A percentile compares a stretch with the other conserved stretches of the same genome.
Conservation (phyloP, 2,888 invertebrate genomes). For the Nymphalis urticae region DNA sequence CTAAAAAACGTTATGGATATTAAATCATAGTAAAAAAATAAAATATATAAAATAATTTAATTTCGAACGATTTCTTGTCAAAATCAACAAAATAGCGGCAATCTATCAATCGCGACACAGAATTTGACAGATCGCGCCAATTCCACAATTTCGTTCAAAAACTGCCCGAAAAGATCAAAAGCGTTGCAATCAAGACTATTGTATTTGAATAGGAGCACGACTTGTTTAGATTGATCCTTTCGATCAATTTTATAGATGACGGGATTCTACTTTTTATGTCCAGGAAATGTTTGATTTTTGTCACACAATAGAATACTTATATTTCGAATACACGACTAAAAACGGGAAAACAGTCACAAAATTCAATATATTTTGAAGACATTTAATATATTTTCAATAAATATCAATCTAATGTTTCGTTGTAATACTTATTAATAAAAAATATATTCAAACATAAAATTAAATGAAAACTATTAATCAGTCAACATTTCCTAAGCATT, state of each 20-base stretch:
- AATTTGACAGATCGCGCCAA: conserved; percentile 62
- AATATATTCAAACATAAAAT: background rate
- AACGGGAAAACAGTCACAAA: background rate
- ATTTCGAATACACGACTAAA: conserved; percentile 4
- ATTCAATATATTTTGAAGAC: no score
- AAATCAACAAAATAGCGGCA: conserved; percentile 21
- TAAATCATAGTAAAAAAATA: no score
- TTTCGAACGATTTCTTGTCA: conserved; percentile 1
- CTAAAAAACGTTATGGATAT: no score
- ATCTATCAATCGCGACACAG: conserved; percentile 60
- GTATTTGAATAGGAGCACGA: conserved; percentile 55
- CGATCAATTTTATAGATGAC: conserved; percentile 65
- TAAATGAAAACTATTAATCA: background rate
- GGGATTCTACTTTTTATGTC: conserved; percentile 44
- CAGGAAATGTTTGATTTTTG: conserved; percentile 49
- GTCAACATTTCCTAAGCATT: conserved; percentile 16
- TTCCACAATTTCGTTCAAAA: conserved; percentile 59
- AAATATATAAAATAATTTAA: background rate
- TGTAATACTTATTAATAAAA: background rate
- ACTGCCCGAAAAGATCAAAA: conserved; percentile 56
- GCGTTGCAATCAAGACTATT: conserved; percentile 65
- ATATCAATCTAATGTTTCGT: background rate
- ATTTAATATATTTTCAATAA: no score
- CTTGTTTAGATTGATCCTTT: conserved; percentile 68
- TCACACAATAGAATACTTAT: conserved; percentile 38